Percentiles rank a stretch among this genome's conserved stretches.
Conservation (phyloP, 2,888 invertebrate genomes). For the Digitonthophagus gazella region DNA sequence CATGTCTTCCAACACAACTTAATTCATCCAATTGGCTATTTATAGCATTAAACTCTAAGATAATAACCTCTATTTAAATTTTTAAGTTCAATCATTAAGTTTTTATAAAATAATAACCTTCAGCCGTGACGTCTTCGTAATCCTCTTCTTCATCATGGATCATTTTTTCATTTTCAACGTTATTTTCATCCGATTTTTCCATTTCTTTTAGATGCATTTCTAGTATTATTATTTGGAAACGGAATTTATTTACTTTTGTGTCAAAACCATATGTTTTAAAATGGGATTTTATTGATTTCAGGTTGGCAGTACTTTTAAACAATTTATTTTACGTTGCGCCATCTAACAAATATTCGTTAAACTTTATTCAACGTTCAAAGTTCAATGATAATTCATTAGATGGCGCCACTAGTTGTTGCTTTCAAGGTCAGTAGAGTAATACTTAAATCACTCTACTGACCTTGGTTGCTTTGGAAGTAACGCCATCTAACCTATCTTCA, state of each 20-base stretch:
- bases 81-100: background rate
- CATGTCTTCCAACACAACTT: constrained; percentile 75
- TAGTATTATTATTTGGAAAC: constrained; percentile 26
- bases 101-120: constrained; percentile 21
- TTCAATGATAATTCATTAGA: too few species aligned
- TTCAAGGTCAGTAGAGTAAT: too few species aligned
- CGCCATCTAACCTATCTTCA: too few species aligned
- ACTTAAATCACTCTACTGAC: too few species aligned
- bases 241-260: background rate
- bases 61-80: constrained; percentile 1
- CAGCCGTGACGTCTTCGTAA: constrained; percentile 26
- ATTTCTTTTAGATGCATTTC: constrained; percentile 20
- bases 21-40: constrained; percentile 79
- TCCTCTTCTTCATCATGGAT: constrained; percentile 27
- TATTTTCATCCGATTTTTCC: constrained; percentile 22
- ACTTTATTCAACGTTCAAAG: too few species aligned
- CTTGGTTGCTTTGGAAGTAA: too few species aligned
- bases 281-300: background rate
- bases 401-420: too few species aligned
- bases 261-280: constrained; percentile 19
- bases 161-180: constrained; percentile 29
- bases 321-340: background rate
- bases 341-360: too few species aligned
- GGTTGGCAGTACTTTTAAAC: background rate
- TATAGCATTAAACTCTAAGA: constrained; percentile 71